Evolutionary conservation across 2,113 vertebrate genomes (phyloP).

Genomic region (Sinocyclocheilus maitianheensis): DNA sequence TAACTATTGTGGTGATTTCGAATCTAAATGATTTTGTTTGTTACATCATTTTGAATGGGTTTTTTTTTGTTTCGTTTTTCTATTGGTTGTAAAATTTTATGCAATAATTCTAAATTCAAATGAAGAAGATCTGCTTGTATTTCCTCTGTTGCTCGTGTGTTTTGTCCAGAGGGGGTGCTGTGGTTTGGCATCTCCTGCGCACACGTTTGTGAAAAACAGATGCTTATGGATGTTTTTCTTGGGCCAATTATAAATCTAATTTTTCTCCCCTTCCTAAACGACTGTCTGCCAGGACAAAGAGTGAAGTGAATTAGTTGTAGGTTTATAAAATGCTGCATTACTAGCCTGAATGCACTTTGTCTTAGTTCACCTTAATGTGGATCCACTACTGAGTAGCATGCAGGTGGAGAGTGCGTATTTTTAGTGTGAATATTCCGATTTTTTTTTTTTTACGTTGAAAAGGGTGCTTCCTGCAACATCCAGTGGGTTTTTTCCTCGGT

Average conservation of each 20-base stretch:
- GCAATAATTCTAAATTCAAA: slow-evolving; percentile 55
- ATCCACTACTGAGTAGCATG: slow-evolving; percentile 61
- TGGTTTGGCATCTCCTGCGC: slow-evolving; percentile 22
- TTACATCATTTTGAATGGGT: slow-evolving; percentile 8
- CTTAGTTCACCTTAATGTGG: slow-evolving; percentile 57
- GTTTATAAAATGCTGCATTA: slow-evolving; percentile 57
- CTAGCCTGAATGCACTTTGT: slow-evolving; percentile 58
- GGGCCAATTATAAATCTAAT: slow-evolving; percentile 20
- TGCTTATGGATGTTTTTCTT: not conserved
- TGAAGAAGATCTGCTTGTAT: slow-evolving; percentile 36
- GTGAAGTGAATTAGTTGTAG: slow-evolving; percentile 53
- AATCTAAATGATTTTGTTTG: slow-evolving; percentile 37
- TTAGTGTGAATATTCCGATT: slow-evolving; percentile 42
- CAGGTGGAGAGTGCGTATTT: slow-evolving; percentile 52
- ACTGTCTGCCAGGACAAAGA: slow-evolving; percentile 43
- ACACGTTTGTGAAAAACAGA: not conserved
- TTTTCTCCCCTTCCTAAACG: not conserved
- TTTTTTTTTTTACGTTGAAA: slow-evolving; percentile 37
- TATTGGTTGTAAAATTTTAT: slow-evolving; percentile 42
- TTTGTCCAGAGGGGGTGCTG: slow-evolving; percentile 20
- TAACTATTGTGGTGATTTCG: slow-evolving; percentile 57
- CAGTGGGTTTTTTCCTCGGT: not conserved
- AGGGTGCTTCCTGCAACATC: slow-evolving; percentile 3
- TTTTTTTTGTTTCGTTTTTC: slow-evolving; percentile 44
- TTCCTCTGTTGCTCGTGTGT: not conserved